Evolutionary conservation across 2,888 invertebrate species (phyloP).

Genomic region (Drosophila helvetica): DNA sequence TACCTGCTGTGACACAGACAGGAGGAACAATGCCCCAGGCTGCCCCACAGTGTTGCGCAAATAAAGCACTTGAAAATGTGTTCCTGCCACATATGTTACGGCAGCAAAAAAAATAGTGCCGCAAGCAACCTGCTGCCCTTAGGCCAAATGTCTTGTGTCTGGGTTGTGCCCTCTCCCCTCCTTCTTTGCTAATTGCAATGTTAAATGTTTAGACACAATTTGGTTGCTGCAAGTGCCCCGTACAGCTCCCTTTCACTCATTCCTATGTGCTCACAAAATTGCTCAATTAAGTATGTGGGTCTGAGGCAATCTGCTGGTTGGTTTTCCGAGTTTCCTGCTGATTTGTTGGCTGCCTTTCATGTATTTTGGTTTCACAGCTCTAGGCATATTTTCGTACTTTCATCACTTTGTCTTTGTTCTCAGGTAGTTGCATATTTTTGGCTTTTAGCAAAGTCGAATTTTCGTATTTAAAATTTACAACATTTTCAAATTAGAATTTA

Average conservation of each 20-base stretch:
- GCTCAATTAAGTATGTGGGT: slow-evolving; percentile 55
- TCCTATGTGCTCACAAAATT: slow-evolving; percentile 50
- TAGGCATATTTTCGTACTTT: slow-evolving; percentile 1
- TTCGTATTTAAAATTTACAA: neutral
- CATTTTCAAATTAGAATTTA: too few species aligned
- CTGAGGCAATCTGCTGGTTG: slow-evolving; percentile 1
- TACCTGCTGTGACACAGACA: neutral
- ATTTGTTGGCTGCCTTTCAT: neutral
- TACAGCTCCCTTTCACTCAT: neutral
- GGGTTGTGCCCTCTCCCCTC: too few species aligned
- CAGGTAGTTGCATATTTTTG: neutral
- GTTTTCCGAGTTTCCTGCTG: neutral
- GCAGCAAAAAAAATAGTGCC: slow-evolving; percentile 11
- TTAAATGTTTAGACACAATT: slow-evolving; percentile 70
- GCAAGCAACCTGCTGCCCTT: slow-evolving; percentile 19
- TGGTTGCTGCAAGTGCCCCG: slow-evolving; percentile 44
- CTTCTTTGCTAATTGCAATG: slow-evolving; percentile 65
- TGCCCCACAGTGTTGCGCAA: too few species aligned
- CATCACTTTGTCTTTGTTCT: slow-evolving; percentile 25
- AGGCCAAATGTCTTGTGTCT: slow-evolving; percentile 20
- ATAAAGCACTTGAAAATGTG: neutral
- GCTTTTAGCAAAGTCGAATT: too few species aligned
- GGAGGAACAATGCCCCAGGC: neutral
- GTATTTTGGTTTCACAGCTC: slow-evolving; percentile 35
- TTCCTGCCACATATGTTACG: neutral